Conservation (phyloP, 2,888 invertebrate species). For the Conomelus anceps region DNA sequence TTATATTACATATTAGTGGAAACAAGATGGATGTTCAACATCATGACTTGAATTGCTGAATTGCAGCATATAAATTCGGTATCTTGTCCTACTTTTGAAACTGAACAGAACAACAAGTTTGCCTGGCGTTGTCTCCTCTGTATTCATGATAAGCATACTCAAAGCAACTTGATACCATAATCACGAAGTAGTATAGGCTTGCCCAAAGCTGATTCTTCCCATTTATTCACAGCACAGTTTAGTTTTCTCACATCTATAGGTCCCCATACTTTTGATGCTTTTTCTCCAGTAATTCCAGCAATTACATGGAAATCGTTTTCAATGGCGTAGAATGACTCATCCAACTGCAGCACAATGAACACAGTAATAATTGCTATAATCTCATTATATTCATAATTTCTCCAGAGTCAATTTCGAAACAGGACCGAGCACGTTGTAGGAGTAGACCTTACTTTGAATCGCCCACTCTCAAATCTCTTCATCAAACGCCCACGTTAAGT, state of each 20-base stretch:
- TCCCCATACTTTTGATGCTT: neutral
- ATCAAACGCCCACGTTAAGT: neutral
- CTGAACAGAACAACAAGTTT: neutral
- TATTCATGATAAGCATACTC: neutral
- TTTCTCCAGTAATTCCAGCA: neutral
- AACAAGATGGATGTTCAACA: too few species aligned
- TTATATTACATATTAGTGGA: too few species aligned
- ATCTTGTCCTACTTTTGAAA: neutral
- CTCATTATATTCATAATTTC: neutral
- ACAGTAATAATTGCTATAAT: neutral
- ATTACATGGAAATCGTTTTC: neutral
- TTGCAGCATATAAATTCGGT: neutral
- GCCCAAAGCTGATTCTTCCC: neutral
- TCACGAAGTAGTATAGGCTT: neutral
- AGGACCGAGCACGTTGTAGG: neutral
- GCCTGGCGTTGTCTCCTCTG: neutral
- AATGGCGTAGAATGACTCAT: neutral
- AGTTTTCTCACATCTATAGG: neutral
- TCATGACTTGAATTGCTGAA: too few species aligned
- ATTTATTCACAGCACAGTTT: neutral
- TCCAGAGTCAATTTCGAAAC: neutral
- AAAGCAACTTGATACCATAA: neutral
- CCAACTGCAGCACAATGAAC: neutral
- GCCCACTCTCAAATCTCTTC: neutral
- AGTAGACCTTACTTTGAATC: neutral